Conservation (phyloP, 2,888 invertebrate species). For the Scelioninae gen. 2 region DNA sequence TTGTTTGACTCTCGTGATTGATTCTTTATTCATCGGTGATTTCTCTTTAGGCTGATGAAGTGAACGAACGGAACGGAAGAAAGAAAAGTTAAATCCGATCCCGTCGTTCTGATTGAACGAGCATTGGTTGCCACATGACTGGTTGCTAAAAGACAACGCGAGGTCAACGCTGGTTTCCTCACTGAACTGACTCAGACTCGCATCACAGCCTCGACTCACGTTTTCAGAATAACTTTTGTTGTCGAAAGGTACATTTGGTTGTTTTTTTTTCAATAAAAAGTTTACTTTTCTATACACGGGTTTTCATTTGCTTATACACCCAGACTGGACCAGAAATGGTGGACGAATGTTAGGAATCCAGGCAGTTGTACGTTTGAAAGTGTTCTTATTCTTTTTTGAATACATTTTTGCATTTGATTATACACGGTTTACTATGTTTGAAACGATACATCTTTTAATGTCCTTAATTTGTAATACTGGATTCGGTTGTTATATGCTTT, state of each 20-base stretch:
- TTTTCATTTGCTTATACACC: too few species aligned
- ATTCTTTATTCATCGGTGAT: constrained; percentile 53
- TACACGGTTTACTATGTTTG: too few species aligned
- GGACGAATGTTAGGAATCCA: too few species aligned
- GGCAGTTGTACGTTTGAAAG: too few species aligned
- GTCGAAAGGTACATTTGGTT: constrained; percentile 30
- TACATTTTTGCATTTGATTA: too few species aligned
- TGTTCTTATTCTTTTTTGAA: too few species aligned
- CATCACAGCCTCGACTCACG: constrained; percentile 29
- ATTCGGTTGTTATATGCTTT: too few species aligned
- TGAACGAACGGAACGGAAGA: constrained; percentile 53
- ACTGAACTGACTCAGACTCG: constrained; percentile 12
- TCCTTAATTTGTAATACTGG: too few species aligned
- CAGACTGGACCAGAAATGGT: too few species aligned
- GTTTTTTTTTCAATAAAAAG: constrained; percentile 34
- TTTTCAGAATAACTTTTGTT: constrained; percentile 36
- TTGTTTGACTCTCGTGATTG: constrained; percentile 12
- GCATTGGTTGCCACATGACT: constrained; percentile 64
- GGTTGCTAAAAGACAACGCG: constrained; percentile 55
- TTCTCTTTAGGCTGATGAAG: constrained; percentile 68
- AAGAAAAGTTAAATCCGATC: too few species aligned
- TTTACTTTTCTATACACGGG: constrained; percentile 13
- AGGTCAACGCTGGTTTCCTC: constrained; percentile 7
- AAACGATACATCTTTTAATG: too few species aligned
- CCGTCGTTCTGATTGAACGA: too few species aligned